Evolutionary conservation across 2,888 invertebrate species (phyloP).

Genomic region (Microplitis deprimator): DNA sequence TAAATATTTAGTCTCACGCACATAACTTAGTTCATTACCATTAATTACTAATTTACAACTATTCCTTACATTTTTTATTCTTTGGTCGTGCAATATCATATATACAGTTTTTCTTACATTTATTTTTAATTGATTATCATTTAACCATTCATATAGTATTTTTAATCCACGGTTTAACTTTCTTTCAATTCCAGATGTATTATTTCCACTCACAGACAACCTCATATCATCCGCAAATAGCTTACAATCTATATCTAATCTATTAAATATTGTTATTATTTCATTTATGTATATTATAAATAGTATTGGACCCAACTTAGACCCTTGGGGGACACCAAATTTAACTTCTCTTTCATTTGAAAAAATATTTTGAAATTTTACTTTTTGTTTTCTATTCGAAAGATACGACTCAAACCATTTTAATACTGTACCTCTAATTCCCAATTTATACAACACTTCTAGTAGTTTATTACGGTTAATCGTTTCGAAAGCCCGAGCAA

Average conservation of each 20-base stretch:
- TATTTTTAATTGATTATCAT: constrained; percentile 4
- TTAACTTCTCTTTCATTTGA: background rate
- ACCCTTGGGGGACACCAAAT: constrained; percentile 33
- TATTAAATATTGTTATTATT: constrained; percentile 7
- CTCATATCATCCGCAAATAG: constrained; percentile 31
- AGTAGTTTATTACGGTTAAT: constrained; percentile 36
- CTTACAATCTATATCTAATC: background rate
- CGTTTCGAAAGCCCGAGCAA: constrained; percentile 48
- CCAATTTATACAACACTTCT: constrained; percentile 22
- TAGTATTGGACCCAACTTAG: constrained; percentile 20
- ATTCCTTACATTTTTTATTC: background rate
- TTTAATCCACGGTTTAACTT: background rate
- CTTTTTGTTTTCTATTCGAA: constrained; percentile 17
- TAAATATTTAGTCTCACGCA: background rate
- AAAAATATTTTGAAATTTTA: background rate
- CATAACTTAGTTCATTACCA: background rate
- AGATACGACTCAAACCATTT: constrained; percentile 42
- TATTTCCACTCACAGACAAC: too few species aligned
- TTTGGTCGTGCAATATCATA: background rate
- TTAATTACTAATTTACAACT: background rate
- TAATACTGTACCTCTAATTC: constrained; percentile 21
- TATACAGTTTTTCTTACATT: constrained; percentile 7
- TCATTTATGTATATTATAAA: constrained; percentile 27
- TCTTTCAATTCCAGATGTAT: background rate
- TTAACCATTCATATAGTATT: background rate